Conservation (phyloP, 2,113 vertebrate species). For the Sylvietta virens region DNA sequence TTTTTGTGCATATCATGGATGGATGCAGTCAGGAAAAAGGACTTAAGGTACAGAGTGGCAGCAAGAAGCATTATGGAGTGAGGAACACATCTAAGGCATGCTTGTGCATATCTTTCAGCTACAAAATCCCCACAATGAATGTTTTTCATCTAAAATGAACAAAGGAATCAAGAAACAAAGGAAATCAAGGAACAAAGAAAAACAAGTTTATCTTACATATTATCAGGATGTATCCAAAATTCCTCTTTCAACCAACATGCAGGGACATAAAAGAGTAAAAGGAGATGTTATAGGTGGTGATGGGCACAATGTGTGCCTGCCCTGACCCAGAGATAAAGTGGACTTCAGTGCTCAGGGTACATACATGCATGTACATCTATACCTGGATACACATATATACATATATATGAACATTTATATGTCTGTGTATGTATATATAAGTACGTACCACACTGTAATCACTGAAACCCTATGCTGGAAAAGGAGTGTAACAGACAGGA, state of each 20-base stretch:
- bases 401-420: no score
- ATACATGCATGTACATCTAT: no score
- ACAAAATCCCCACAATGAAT: neutral
- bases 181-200: no score
- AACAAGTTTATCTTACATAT: neutral
- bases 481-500: neutral
- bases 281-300: neutral
- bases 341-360: neutral
- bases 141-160: neutral
- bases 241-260: neutral
- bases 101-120: neutral
- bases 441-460: neutral
- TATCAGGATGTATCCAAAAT: neutral
- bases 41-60: neutral
- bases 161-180: no score
- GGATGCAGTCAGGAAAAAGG: neutral
- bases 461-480: slow-evolving; percentile 1
- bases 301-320: neutral
- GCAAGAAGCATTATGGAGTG: neutral
- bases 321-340: neutral
- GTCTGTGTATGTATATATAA: neutral
- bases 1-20: neutral
- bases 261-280: neutral
- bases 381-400: neutral
- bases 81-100: neutral